Conservation (phyloP, 2,113 vertebrate genomes). For the Calyptomena viridis region DNA sequence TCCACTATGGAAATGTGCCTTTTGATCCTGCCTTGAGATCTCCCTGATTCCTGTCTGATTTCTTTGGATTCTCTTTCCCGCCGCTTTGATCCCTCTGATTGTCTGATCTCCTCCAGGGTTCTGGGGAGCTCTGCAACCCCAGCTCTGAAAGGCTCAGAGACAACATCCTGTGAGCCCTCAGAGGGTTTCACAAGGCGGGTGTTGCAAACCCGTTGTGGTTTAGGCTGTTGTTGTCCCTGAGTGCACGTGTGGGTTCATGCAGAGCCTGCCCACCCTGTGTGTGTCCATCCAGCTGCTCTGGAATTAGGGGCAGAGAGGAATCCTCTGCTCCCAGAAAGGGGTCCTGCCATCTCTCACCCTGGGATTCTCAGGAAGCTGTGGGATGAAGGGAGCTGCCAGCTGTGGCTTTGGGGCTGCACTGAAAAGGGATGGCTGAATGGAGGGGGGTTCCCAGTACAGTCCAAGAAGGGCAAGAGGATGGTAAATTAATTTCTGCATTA, state of each 20-base stretch:
- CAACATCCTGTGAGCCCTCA: background rate
- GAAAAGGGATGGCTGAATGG: accelerated
- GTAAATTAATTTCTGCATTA: background rate
- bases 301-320: background rate
- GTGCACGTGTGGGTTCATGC: background rate
- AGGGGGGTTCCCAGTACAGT: accelerated
- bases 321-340: background rate
- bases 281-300: background rate
- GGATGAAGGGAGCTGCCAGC: background rate
- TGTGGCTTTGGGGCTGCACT: background rate
- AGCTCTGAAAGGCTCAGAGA: accelerated
- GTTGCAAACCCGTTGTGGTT: conserved; percentile 32
- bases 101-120: background rate
- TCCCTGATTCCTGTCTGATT: background rate
- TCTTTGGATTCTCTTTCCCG: background rate
- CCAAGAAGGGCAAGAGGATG: background rate
- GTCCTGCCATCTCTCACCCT: background rate
- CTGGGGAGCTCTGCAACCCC: accelerated
- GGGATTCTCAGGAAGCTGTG: accelerated
- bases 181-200: conserved; percentile 20
- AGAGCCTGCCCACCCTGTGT: accelerated
- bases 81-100: background rate
- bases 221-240: background rate
- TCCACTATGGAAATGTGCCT: background rate
- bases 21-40: background rate